Evolutionary conservation across 1,140 invertebrate genomes (phyloP).

Genomic region (Aphis gossypii): DNA sequence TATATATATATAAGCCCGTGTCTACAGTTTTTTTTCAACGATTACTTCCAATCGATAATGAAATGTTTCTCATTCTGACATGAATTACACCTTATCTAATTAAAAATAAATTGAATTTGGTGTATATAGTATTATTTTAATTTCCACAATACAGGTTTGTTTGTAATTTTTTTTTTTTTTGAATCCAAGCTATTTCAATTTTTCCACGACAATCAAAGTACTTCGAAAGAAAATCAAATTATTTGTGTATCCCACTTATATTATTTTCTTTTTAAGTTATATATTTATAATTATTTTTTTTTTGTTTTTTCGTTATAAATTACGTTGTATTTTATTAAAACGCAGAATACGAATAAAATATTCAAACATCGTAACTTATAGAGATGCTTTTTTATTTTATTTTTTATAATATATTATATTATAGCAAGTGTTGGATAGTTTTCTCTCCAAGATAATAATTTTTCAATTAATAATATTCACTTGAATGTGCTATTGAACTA

Average conservation of each 20-base stretch:
- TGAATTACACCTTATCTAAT: conserved; percentile 16
- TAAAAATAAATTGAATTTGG: conserved; percentile 36
- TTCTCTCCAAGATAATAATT: background rate
- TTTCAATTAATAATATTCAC: background rate
- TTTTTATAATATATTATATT: too few species aligned
- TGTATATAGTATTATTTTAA: background rate
- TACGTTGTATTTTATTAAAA: background rate
- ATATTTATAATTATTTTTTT: background rate
- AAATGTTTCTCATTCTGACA: conserved; percentile 10
- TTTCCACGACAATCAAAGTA: conserved; percentile 3
- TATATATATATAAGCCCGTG: background rate
- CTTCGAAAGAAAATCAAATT: background rate
- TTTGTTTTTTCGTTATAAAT: background rate
- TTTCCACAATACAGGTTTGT: background rate
- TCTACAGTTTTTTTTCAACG: background rate
- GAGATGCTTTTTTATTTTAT: background rate
- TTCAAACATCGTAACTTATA: background rate
- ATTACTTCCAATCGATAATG: conserved; percentile 10
- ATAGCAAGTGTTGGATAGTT: background rate
- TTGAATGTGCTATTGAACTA: background rate
- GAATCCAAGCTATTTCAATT: background rate
- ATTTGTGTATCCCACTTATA: background rate
- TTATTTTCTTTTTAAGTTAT: background rate
- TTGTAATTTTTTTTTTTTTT: background rate
- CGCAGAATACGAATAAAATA: background rate